Evolutionary conservation across 2,888 invertebrate species (phyloP), one percentile per base, ranked within the genome.

Genomic region (Blera fallax): DNA sequence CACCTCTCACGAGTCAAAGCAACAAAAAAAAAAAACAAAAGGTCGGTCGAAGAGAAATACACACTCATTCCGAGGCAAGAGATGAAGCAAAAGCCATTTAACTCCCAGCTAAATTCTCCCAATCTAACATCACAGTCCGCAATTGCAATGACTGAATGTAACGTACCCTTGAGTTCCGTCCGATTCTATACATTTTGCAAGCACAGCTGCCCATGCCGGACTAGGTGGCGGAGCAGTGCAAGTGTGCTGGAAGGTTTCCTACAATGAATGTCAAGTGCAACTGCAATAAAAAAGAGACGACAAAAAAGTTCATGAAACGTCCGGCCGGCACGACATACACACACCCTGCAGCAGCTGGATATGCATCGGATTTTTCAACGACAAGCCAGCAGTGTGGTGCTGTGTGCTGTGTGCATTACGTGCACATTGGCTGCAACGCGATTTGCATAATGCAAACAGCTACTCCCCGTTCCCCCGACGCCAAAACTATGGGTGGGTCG

Each of bases 181-280:
- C 67, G 73, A 58, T 69, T 69, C 40, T 64, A 67, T 79, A 40
- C 40, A 10, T 54, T 8, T 32, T 11, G 14, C 60, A 50, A 62
- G 50, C 54, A 48, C 27, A 56, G 11, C 34, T 77, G 4, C 24
- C 2, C 24, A 24, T 24, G 24, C 2, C 4, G 58, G 48, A 18
- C 50, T 40, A 37, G 14, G 43, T 32, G 48, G 64, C 18, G 48
- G 8, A 27, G 67, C 18, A 21, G 73, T 24, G 43, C 37, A 43
- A 54, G 40, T 74, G 62, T 65, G 37, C 24, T 56, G 11, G 76
- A 81, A 81, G 70, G 81, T 72, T 81, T 40, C 60, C n/a, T 70
- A 60, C 76, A 54, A 67, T 77, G 85, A 85, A 85, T 85, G 85
- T 85, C 85, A 85, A 85, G 85, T 85, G 85, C 85, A 85, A 76